Evolutionary conservation across 1,140 invertebrate species (phyloP), one percentile per base, ranked within the genome.

Genomic region (Zophobas morio): DNA sequence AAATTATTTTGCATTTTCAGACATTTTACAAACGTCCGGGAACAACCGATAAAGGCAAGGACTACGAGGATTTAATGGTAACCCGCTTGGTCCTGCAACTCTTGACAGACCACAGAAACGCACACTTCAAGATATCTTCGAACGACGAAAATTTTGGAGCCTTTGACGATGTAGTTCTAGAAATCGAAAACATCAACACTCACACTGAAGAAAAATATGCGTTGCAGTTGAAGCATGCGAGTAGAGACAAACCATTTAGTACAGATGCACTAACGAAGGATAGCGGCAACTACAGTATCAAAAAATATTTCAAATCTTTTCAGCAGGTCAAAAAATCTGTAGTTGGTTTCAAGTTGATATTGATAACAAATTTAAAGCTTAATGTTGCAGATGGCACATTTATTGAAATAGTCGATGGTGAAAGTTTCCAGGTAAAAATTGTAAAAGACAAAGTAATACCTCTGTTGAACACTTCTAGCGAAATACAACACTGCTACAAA

Each of bases 1-100:
- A 20, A 20, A 20, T 20, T 20, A 20, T 20, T 20, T 20, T 20
- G 20, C 20, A 20, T 20, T 84, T 81, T 5, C 56, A 34, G 56
- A 36, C 0, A 35, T 60, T 60, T 8, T 33, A 60, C 20, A 60
- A 60, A 60, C 37, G 56, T 20, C 37, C 20, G 37, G 56, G 56
- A 4, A 46, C 42, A 8, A 46, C 42, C 3, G 42, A 46, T 8
- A 46, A 46, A 46, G 42, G 42, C 8, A 46, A 46, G 8, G 42
- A 46, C 42, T 46, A 46, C 42, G 42, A 46, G 8, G 8, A 46
- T 8, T 46, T 46, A 46, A 46, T 46, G 8, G 42, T 46, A 46
- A 8, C 42, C 8, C 3, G 8, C 8, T 46, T 46, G 3, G 42
- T 8, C 3, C 8, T 46, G 8, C 3, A 46, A 46, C 42, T 46